These are phyloP conservation scores for Anolis sagrei DNA, from an alignment of 2,113 vertebrate genomes.

Conservation along the genomic window DNA sequence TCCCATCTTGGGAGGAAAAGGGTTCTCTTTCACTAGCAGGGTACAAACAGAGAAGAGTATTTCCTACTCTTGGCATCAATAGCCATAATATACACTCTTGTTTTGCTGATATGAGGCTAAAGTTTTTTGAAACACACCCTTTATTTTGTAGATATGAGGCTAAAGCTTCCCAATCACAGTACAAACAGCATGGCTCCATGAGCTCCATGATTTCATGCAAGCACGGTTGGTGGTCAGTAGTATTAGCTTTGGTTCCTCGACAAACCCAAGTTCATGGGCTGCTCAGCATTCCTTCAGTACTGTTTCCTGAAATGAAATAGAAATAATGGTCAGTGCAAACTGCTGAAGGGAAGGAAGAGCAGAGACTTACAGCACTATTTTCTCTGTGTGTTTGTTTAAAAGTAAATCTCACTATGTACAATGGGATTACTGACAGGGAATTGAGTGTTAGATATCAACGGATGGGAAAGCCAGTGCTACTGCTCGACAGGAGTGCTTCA, in stretches of 20 bases:
- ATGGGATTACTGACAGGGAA: background rate
- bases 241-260: background rate
- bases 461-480: background rate
- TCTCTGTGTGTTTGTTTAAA: background rate
- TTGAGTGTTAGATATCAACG: too few species aligned
- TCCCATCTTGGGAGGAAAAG: too few species aligned
- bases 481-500: background rate
- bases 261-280: background rate
- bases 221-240: background rate
- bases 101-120: too few species aligned
- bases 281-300: background rate
- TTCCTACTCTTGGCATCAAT: too few species aligned
- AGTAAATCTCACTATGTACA: background rate
- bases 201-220: too few species aligned
- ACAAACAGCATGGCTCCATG: too few species aligned
- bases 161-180: too few species aligned
- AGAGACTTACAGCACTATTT: background rate
- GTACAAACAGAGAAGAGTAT: too few species aligned
- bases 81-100: too few species aligned
- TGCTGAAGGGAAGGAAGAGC: constrained; percentile 6
- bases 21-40: too few species aligned
- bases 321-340: background rate
- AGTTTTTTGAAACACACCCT: too few species aligned
- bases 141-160: too few species aligned
- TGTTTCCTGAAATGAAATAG: constrained; percentile 17